phyloP scores from a whole-genome alignment of 2,888 invertebrate genomes.

The Malthinus seriepunctatus region DNA sequence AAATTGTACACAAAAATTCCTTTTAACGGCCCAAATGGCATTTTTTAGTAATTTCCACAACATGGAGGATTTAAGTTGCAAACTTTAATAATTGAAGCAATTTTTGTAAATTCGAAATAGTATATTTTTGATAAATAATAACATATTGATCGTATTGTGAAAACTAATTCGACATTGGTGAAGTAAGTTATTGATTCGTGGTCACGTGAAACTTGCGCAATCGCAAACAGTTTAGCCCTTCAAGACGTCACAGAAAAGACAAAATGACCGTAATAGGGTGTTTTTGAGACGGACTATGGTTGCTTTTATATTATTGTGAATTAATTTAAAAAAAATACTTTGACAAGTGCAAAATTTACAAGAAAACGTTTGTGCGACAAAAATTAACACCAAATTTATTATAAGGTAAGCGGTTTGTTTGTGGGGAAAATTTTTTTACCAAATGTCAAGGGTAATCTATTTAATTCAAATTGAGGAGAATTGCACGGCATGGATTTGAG shows the following conservation, averaged over 20 bases:
- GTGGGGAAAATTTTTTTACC: background rate
- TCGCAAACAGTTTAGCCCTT: slow-evolving; percentile 13
- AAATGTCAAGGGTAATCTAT: slow-evolving; percentile 17
- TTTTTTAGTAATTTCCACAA: too few species aligned
- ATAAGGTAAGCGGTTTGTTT: background rate
- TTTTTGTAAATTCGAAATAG: slow-evolving; percentile 6
- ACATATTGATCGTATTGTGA: slow-evolving; percentile 28
- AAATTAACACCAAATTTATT: background rate
- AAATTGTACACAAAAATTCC: too few species aligned
- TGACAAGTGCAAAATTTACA: background rate
- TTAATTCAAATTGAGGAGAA: slow-evolving; percentile 4
- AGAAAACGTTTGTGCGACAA: too few species aligned
- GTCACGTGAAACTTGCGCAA: slow-evolving; percentile 30
- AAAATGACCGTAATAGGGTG: slow-evolving; percentile 27
- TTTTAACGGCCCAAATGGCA: too few species aligned
- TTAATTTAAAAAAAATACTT: slow-evolving; percentile 9
- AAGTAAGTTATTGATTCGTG: slow-evolving; percentile 31
- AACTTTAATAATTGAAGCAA: too few species aligned
- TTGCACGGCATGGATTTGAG: background rate
- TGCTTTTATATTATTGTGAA: slow-evolving; percentile 7
- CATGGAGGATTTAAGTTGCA: too few species aligned
- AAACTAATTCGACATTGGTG: slow-evolving; percentile 32
- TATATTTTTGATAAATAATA: slow-evolving; percentile 15
- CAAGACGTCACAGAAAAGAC: slow-evolving; percentile 24
- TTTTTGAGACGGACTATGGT: slow-evolving; percentile 28